Evolutionary conservation across 2,797 vertebrate species (phyloP).

Genomic region (Clamator glandarius): DNA sequence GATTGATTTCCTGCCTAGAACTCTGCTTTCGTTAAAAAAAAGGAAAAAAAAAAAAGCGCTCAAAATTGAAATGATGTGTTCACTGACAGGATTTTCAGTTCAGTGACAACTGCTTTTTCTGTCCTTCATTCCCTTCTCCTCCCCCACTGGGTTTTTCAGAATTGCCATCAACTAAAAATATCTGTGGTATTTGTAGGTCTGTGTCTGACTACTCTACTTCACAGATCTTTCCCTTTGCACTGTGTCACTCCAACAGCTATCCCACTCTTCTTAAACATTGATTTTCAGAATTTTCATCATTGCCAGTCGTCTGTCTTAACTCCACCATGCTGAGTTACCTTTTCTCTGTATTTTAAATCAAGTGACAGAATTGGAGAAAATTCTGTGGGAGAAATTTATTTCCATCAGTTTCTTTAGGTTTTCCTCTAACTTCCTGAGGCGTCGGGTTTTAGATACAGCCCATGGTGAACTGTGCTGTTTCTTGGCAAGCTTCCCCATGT

Average conservation of each 20-base stretch:
- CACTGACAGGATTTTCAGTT: slow-evolving; percentile 52
- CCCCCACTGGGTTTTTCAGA: slow-evolving; percentile 4
- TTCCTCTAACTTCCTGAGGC: background rate
- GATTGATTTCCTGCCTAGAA: slow-evolving; percentile 26
- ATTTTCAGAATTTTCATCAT: background rate
- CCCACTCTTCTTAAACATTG: background rate
- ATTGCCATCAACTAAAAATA: slow-evolving; percentile 56
- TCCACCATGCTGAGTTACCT: background rate
- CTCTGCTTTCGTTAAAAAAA: background rate
- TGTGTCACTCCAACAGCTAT: background rate
- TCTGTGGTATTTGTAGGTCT: slow-evolving; percentile 16
- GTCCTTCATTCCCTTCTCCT: background rate
- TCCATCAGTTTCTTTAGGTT: background rate
- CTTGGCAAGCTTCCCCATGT: background rate
- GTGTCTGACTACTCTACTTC: slow-evolving; percentile 23
- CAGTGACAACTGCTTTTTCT: slow-evolving; percentile 56
- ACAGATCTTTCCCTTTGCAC: background rate
- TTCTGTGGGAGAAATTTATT: background rate
- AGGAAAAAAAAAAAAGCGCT: background rate
- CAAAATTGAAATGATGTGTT: slow-evolving; percentile 10
- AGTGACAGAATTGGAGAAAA: background rate
- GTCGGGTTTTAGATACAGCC: background rate
- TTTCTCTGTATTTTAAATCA: background rate
- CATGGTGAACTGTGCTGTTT: background rate
- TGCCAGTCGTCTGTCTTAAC: background rate